phyloP scores from a whole-genome alignment of 2,113 vertebrate species.

The Chloropsis hardwickii region DNA sequence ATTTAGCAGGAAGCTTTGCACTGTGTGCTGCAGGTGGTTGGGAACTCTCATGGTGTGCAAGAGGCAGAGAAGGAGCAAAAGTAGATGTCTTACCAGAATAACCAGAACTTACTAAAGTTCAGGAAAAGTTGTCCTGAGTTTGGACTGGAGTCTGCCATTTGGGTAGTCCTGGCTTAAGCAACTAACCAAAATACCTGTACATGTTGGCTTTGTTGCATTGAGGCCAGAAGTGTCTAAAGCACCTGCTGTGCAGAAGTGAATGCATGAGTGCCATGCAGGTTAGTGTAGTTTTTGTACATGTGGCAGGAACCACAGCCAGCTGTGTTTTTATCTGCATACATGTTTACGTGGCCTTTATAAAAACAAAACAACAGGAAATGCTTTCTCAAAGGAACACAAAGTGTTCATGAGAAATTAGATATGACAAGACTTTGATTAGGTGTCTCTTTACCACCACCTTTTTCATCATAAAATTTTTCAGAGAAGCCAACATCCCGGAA shows the following conservation, averaged over 20 bases:
- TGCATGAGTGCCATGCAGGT: neutral
- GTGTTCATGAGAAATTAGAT: neutral
- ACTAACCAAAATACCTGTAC: neutral
- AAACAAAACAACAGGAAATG: neutral
- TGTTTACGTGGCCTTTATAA: neutral
- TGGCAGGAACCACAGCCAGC: neutral
- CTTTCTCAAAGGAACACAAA: neutral
- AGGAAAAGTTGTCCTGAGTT: neutral
- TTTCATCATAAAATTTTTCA: neutral
- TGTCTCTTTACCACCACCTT: neutral
- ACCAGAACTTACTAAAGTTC: neutral
- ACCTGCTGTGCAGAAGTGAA: neutral
- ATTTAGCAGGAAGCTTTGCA: neutral
- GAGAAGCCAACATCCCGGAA: neutral
- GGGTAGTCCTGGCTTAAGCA: neutral
- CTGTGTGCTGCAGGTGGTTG: neutral
- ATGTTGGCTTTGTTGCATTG: neutral
- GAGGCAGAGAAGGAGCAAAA: neutral
- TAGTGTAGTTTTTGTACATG: neutral
- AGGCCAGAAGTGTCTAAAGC: neutral
- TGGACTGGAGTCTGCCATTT: neutral
- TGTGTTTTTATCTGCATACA: neutral
- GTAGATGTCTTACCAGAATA: neutral
- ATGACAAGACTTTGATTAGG: neutral
- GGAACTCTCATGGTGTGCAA: neutral